These are phyloP conservation scores for Setophaga kirtlandii DNA, from an alignment of 2,113 vertebrate genomes.

Conservation along the genomic window DNA sequence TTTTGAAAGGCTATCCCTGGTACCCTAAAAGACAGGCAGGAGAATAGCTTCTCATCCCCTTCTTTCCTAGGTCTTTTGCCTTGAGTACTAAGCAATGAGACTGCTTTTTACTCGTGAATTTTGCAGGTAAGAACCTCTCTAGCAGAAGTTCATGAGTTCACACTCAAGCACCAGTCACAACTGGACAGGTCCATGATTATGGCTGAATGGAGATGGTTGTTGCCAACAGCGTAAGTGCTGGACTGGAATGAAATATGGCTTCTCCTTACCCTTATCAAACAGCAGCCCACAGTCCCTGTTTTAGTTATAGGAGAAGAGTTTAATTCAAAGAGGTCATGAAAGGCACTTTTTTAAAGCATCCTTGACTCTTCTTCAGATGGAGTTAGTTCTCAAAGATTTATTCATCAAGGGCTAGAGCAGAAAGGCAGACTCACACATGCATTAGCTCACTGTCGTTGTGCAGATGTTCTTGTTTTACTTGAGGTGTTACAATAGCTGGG, in stretches of 20 bases:
- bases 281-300: background rate
- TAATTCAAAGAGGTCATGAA: background rate
- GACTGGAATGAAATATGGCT: background rate
- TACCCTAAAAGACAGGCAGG: background rate
- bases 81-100: background rate
- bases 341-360: background rate
- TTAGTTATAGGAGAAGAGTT: background rate
- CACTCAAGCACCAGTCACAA: background rate
- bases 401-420: background rate
- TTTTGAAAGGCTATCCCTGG: background rate
- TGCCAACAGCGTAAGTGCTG: background rate
- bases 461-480: constrained; percentile 97
- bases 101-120: background rate
- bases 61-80: background rate
- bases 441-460: constrained; percentile 94
- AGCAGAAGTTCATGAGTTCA: background rate
- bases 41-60: background rate
- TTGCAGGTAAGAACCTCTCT: background rate
- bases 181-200: background rate
- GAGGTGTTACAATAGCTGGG: constrained; percentile 97
- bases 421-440: constrained; percentile 89
- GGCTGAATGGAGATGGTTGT: background rate
- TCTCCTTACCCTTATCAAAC: background rate
- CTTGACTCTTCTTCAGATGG: background rate
- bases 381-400: background rate